These are phyloP conservation scores for Baccha elongata DNA, from an alignment of 2,888 invertebrate genomes.

Conservation along the genomic window DNA sequence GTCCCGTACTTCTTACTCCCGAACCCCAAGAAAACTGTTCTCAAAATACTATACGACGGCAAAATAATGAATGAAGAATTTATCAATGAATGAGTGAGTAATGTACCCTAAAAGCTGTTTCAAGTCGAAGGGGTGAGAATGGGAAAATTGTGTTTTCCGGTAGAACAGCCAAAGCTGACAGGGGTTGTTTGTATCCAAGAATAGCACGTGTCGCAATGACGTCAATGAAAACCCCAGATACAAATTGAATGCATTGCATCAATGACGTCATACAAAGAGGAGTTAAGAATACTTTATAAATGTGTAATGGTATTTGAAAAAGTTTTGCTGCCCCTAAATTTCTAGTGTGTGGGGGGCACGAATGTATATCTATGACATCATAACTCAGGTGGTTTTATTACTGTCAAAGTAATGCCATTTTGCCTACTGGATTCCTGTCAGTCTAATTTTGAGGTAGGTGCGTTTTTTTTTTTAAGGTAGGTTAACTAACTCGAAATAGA, in stretches of 20 bases:
- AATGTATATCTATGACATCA: constrained; percentile 43
- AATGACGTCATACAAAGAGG: constrained; percentile 74
- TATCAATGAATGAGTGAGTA: constrained; percentile 63
- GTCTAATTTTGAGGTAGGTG: constrained; percentile 32
- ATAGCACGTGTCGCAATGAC: constrained; percentile 77
- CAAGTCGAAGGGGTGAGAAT: neutral
- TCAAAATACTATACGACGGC: constrained; percentile 55
- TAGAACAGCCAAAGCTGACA: neutral
- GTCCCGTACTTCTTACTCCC: neutral
- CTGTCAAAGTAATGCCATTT: constrained; percentile 1
- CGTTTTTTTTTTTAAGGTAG: too few relatives aligned
- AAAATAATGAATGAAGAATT: constrained; percentile 48
- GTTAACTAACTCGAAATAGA: too few relatives aligned
- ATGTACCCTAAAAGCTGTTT: constrained; percentile 14
- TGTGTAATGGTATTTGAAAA: constrained; percentile 28
- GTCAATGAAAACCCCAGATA: constrained; percentile 72
- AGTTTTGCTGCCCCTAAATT: constrained; percentile 59
- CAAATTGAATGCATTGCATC: constrained; percentile 32
- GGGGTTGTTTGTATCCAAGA: constrained; percentile 50
- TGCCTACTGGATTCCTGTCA: constrained; percentile 24
- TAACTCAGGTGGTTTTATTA: constrained; percentile 39
- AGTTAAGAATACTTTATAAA: constrained; percentile 53
- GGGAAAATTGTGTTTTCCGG: constrained; percentile 9
- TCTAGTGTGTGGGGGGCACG: constrained; percentile 71
- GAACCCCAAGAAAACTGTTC: constrained; percentile 8